Conservation (phyloP, 2,113 vertebrate species). For the Saguinus imperator region DNA sequence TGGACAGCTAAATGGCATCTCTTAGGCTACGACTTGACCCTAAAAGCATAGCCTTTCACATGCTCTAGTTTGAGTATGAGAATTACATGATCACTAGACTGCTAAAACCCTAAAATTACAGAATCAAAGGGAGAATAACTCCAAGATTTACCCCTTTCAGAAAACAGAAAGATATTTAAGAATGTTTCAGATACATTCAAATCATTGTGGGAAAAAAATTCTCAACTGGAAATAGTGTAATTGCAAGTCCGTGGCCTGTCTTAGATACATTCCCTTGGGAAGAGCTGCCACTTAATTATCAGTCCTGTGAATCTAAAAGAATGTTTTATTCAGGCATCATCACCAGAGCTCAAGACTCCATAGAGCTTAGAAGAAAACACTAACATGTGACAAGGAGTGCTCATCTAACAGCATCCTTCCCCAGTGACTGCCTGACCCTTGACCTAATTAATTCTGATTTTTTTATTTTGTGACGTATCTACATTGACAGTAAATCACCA, state of each 20-base stretch:
- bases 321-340: slow-evolving; percentile 70
- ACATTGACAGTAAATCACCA: slow-evolving; percentile 72
- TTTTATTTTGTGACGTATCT: slow-evolving; percentile 70
- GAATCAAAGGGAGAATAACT: not conserved
- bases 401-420: slow-evolving; percentile 43
- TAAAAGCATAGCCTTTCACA: not conserved
- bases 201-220: slow-evolving; percentile 16
- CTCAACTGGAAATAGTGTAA: slow-evolving; percentile 52
- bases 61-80: not conserved
- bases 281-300: slow-evolving; percentile 79
- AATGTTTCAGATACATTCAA: not conserved
- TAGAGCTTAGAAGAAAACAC: slow-evolving; percentile 61
- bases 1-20: not conserved
- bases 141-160: not conserved
- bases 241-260: slow-evolving; percentile 72
- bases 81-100: not conserved
- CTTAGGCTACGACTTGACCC: not conserved
- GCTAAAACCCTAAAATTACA: not conserved
- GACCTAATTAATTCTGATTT: slow-evolving; percentile 74
- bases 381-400: slow-evolving; percentile 24
- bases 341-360: slow-evolving; percentile 54
- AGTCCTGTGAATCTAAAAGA: slow-evolving; percentile 76
- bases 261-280: slow-evolving; percentile 61
- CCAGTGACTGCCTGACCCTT: not conserved
- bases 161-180: slow-evolving; percentile 18